A percentile compares a stretch with the other conserved stretches of the same genome.
phyloP scores from a whole-genome alignment of 2,888 invertebrate species.

The Axea sp. region DNA sequence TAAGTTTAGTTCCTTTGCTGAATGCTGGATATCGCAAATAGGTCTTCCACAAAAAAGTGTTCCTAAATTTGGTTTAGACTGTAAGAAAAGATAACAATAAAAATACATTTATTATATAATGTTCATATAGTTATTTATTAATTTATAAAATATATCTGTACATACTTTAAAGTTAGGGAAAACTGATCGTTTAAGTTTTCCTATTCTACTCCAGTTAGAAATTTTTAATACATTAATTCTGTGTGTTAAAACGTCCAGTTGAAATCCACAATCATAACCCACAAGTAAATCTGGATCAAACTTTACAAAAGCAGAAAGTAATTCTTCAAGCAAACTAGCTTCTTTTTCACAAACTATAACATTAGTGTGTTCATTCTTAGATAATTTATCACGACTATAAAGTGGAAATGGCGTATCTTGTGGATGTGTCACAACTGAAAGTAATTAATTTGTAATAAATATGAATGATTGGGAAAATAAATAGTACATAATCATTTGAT shows the following conservation, averaged over 20 bases:
- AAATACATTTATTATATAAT: background rate
- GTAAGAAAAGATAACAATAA: no score
- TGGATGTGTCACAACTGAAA: constrained; percentile 89
- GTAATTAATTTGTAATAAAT: no score
- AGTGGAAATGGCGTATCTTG: constrained; percentile 89
- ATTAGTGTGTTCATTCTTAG: constrained; percentile 85
- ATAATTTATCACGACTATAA: constrained; percentile 86
- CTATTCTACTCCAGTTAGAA: constrained; percentile 93
- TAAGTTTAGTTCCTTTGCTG: constrained; percentile 94
- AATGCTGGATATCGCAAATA: constrained; percentile 93
- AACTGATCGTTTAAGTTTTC: constrained; percentile 87
- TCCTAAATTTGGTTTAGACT: constrained; percentile 72
- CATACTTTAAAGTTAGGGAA: constrained; percentile 75
- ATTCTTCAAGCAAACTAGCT: constrained; percentile 90
- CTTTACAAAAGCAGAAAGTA: constrained; percentile 91
- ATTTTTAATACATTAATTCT: constrained; percentile 88
- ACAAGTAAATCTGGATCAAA: constrained; percentile 96
- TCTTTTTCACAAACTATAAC: constrained; percentile 92
- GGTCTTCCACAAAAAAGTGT: constrained; percentile 86
- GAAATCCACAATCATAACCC: constrained; percentile 96
- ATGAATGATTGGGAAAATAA: no score
- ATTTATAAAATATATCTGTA: background rate
- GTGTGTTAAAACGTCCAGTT: constrained; percentile 93
- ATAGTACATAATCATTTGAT: no score
- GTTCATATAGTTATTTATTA: no score